Percentiles rank a stretch among this genome's conserved stretches.
Conservation (phyloP, 2,797 vertebrate genomes). For the Huso huso region DNA sequence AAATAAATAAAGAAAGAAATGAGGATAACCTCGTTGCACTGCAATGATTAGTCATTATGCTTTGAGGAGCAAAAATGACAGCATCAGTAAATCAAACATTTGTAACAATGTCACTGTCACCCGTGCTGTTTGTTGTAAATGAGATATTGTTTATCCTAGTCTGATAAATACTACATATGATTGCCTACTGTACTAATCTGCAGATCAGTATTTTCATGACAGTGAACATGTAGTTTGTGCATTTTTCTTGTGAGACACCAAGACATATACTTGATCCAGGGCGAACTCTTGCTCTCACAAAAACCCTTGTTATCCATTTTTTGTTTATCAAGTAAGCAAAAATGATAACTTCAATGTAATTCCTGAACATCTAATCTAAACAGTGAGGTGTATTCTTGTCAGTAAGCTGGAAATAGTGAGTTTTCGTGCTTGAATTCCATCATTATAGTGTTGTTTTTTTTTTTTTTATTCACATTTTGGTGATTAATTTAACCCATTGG, state of each 20-base stretch:
- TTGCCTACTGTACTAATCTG: not conserved
- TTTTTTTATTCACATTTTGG: too few species aligned
- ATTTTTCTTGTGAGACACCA: not conserved
- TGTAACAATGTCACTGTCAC: conserved; percentile 5
- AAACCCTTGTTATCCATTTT: too few species aligned
- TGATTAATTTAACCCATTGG: too few species aligned
- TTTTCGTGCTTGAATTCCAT: too few species aligned
- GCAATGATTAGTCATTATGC: conserved; percentile 3
- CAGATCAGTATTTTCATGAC: not conserved
- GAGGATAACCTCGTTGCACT: conserved; percentile 3
- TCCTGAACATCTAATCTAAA: too few species aligned
- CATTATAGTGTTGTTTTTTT: too few species aligned
- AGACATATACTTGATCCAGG: too few species aligned
- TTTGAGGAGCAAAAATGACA: conserved; percentile 8
- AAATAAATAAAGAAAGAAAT: not conserved
- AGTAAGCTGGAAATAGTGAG: too few species aligned
- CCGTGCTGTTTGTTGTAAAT: not conserved
- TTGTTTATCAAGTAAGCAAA: too few species aligned
- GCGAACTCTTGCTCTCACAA: too few species aligned
- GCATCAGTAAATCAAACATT: conserved; percentile 7
- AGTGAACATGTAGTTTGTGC: not conserved
- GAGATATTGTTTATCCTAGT: not conserved
- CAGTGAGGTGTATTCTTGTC: too few species aligned
- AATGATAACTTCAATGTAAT: too few species aligned
- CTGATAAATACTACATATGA: not conserved